Evolutionary conservation across 2,888 invertebrate genomes (phyloP).

Genomic region (Branchinecta sandiegonensis): DNA sequence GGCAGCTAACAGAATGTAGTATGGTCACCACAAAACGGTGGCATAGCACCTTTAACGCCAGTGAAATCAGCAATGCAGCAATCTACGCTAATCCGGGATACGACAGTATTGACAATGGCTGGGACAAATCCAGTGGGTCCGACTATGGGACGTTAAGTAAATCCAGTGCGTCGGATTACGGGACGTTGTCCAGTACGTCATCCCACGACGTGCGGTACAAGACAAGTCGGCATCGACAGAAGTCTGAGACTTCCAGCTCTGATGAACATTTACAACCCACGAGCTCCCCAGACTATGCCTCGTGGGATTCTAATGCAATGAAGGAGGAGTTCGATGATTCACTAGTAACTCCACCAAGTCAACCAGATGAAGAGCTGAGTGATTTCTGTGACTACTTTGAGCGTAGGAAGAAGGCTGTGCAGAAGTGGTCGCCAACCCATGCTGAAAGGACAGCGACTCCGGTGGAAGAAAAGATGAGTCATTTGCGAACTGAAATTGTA

Average conservation of each 20-base stretch:
- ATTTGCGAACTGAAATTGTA: constrained; percentile 5
- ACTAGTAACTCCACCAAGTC: background rate
- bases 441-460: background rate
- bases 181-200: constrained; percentile 2
- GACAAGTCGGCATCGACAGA: background rate
- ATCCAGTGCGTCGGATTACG: constrained; percentile 8
- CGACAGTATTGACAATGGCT: background rate
- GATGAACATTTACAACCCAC: background rate
- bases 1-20: background rate
- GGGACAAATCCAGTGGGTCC: constrained; percentile 9
- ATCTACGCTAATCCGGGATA: background rate
- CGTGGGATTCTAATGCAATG: background rate
- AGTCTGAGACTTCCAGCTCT: background rate
- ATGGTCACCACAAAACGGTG: constrained; percentile 4
- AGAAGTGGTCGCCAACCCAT: background rate
- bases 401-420: background rate
- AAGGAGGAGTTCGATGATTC: background rate
- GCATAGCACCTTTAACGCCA: background rate
- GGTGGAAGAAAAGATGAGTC: constrained; percentile 13
- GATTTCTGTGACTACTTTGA: constrained; percentile 9
- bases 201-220: background rate
- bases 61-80: background rate
- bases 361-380: background rate
- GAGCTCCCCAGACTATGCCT: background rate
- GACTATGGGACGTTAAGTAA: constrained; percentile 10